These are phyloP conservation scores for Pyrocephalus nanus DNA, from an alignment of 2,797 vertebrate genomes.

Conservation along the genomic window DNA sequence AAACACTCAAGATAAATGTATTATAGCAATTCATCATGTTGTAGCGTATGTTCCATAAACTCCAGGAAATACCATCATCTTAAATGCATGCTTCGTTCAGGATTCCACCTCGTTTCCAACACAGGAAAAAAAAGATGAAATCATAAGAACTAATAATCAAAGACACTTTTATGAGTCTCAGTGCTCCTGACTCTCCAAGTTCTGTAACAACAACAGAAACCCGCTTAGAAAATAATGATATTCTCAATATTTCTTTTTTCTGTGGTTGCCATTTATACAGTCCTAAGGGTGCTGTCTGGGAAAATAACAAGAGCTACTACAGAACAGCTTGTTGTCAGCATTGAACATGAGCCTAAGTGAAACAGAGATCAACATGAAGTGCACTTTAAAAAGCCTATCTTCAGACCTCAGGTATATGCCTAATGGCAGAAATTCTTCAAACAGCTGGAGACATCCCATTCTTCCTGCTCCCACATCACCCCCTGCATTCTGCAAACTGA, in stretches of 20 bases:
- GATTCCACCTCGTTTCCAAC: not conserved
- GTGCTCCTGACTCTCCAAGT: conserved; percentile 23
- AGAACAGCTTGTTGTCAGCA: conserved; percentile 30
- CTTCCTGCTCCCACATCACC: not conserved
- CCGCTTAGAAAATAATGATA: conserved; percentile 36
- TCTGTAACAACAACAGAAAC: conserved; percentile 38
- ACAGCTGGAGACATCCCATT: not conserved
- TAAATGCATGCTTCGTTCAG: not conserved
- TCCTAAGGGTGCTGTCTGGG: conserved; percentile 49
- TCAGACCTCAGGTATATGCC: not conserved
- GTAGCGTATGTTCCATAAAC: not conserved
- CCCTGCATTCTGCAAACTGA: not conserved
- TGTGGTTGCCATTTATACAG: conserved; percentile 8
- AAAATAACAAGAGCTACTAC: conserved; percentile 43
- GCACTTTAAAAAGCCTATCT: conserved; percentile 8
- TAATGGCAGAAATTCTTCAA: conserved; percentile 36
- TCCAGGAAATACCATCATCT: not conserved
- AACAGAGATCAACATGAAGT: conserved; percentile 48
- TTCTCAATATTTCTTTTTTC: conserved; percentile 21
- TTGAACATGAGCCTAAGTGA: conserved; percentile 12
- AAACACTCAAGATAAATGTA: not conserved
- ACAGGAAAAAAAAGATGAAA: not conserved
- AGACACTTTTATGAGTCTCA: conserved; percentile 44
- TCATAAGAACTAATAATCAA: conserved; percentile 48
- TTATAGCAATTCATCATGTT: not conserved